A percentile compares a stretch with the other conserved stretches of the same genome.
phyloP scores from a whole-genome alignment of 37 sponge, comb jelly and placozoan species.

The Hormiphora californensis region DNA sequence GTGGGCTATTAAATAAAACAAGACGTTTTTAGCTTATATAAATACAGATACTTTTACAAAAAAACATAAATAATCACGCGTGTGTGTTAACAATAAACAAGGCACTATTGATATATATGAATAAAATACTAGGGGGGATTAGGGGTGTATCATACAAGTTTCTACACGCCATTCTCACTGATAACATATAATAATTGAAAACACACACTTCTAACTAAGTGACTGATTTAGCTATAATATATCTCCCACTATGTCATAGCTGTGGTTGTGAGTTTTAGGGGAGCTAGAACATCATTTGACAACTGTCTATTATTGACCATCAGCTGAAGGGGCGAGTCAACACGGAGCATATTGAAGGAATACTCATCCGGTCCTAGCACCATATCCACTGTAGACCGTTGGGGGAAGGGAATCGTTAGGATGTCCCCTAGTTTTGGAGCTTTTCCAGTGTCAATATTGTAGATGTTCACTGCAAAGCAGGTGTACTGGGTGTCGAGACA shows the following conservation, averaged over 20 bases:
- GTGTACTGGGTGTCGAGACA: not conserved
- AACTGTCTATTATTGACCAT: slow-evolving; percentile 33
- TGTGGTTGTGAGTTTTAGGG: slow-evolving; percentile 1
- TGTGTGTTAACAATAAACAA: not conserved
- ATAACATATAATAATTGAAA: not conserved
- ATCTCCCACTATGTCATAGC: not conserved
- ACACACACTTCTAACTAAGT: not conserved
- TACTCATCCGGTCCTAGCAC: not conserved
- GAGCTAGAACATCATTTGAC: not conserved
- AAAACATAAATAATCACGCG: not conserved
- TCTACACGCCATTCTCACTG: no score
- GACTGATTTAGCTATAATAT: not conserved
- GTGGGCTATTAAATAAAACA: no score
- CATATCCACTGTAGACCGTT: not conserved
- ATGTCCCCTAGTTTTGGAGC: slow-evolving; percentile 28
- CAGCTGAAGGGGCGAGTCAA: not conserved
- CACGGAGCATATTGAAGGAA: not conserved
- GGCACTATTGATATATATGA: no score
- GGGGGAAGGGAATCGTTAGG: not conserved
- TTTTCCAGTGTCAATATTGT: slow-evolving; percentile 21
- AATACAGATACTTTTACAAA: no score
- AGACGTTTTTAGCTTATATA: no score
- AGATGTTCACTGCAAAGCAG: slow-evolving; percentile 19
- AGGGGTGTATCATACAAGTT: no score
- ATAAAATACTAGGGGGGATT: no score